A percentile compares a stretch with the other conserved stretches of the same genome.
These are phyloP conservation scores for Chloroclysta siterata DNA, from an alignment of 2,888 invertebrate genomes.

Conservation along the genomic window DNA sequence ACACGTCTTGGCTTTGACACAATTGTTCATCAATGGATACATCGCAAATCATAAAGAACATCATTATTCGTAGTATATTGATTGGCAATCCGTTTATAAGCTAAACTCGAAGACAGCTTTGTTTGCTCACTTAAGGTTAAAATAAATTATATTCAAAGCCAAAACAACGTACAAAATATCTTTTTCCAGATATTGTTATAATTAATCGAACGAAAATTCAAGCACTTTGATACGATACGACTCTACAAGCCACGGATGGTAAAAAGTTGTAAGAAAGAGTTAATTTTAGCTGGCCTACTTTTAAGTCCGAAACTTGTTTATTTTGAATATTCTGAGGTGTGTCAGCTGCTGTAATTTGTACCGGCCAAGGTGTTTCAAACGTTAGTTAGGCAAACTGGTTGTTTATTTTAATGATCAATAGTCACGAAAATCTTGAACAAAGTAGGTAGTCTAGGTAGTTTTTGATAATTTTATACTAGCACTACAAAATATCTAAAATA, in stretches of 20 bases:
- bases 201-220: too few relatives aligned
- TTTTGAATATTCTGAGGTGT: constrained; percentile 27
- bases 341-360: constrained; percentile 22
- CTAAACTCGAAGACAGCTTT: not conserved
- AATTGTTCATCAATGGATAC: constrained; percentile 72
- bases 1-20: constrained; percentile 81
- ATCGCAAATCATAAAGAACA: constrained; percentile 47
- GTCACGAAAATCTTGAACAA: constrained; percentile 29
- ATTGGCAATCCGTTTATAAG: constrained; percentile 9
- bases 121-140: not conserved
- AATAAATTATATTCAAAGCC: not conserved
- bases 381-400: constrained; percentile 27
- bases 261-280: constrained; percentile 10
- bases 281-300: constrained; percentile 26
- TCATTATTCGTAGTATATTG: constrained; percentile 35
- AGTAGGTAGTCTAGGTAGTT: constrained; percentile 11
- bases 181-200: too few relatives aligned
- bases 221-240: not conserved
- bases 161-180: too few relatives aligned
- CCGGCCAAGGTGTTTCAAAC: constrained; percentile 25
- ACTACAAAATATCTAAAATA: not conserved
- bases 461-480: constrained; percentile 4
- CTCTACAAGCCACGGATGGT: not conserved
- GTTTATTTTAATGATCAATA: constrained; percentile 24
- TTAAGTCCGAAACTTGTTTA: constrained; percentile 30